Evolutionary conservation across 2,888 invertebrate species (phyloP), one percentile per base, ranked within the genome.

Genomic region (Eremobia ochroleuca): DNA sequence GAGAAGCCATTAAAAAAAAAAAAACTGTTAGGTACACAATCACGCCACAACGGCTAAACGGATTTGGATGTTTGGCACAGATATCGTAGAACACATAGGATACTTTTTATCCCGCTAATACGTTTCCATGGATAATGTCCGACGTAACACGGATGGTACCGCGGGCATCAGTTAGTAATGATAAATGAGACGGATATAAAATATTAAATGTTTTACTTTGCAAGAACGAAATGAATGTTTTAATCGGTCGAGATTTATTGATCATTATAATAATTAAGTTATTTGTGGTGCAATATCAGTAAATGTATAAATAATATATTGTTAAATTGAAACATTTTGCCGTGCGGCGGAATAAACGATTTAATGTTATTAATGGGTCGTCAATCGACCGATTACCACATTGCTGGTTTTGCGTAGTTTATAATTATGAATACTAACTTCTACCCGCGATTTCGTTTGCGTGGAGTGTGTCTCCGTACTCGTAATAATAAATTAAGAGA

Each of bases 161-260:
- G 18, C 59, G 28, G 8, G 28, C 28, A 58, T 31, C 6, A 64
- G 1, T 8, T 8, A 21, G 31, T 1, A 18, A 40, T 25, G 49
- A 61, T 21, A 25, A 52, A 77, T 15, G 40, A 62, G 2, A 4
- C 2, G 58, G 4, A n/a, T 31, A 28, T 18, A 8, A 67, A 61
- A 31, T 28, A 69, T 79, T 31, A 59, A 18, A 59, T 1, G 3
- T 31, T 37, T 15, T 21, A 55, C 11, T n/a, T 31, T 46, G 58
- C 21, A 49, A 59, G 11, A n/a, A 62, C n/a, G 11, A 34, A 34
- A 34, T 58, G 37, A 52, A 58, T 49, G 5, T 4, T 40, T 70
- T 34, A 65, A 79, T 66, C 21, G n/a, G 15, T 74, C 1, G n/a
- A 58, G 49, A 28, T 46, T 79, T 55, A 79, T 79, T 68, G 5